phyloP scores from a whole-genome alignment of 2,113 vertebrate species.

The Peromyscus leucopus region DNA sequence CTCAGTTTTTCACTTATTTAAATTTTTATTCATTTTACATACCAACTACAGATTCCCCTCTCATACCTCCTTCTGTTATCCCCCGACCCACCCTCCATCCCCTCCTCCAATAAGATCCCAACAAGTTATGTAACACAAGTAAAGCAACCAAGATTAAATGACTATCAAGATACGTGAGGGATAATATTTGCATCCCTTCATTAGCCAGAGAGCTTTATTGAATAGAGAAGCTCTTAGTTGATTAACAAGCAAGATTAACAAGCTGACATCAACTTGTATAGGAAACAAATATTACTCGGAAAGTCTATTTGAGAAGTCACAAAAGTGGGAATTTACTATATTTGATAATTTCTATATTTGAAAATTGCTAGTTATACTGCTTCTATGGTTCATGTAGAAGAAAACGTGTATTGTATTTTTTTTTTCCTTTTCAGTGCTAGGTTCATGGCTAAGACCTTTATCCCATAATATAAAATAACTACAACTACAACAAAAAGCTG shows the following conservation, averaged over 20 bases:
- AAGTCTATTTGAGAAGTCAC: neutral
- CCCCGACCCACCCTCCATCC: too few species aligned
- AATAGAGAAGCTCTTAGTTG: neutral
- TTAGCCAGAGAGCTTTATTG: neutral
- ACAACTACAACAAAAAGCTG: neutral
- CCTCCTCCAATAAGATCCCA: neutral
- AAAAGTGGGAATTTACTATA: neutral
- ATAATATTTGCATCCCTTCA: neutral
- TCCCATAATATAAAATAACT: neutral
- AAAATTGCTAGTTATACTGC: neutral
- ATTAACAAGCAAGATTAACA: neutral
- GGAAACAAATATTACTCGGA: slow-evolving; percentile 23
- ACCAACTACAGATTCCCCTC: too few species aligned
- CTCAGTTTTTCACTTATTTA: neutral
- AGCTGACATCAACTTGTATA: neutral
- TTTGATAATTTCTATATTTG: neutral
- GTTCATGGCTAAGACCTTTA: neutral
- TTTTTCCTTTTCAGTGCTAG: neutral
- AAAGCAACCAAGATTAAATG: neutral
- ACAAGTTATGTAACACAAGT: neutral
- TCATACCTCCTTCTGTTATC: too few species aligned
- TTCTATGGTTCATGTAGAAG: neutral
- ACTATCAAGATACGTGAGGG: neutral
- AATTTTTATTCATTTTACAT: too few species aligned
- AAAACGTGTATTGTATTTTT: neutral